A percentile compares a stretch with the other conserved stretches of the same genome.
Evolutionary conservation across 1,140 invertebrate genomes (phyloP).

Genomic region (Lutraria rhynchaena): DNA sequence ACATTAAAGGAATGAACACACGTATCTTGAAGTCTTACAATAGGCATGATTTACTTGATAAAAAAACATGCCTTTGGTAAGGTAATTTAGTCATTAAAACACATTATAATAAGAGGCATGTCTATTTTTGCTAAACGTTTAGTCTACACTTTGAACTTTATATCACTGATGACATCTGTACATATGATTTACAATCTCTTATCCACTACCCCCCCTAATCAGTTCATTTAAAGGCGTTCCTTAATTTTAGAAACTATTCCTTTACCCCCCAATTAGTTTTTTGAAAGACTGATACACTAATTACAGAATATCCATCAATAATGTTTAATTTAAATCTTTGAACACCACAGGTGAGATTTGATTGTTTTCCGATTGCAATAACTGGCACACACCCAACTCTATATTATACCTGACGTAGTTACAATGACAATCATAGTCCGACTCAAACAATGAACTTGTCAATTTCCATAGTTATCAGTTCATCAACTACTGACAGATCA

Average conservation of each 20-base stretch:
- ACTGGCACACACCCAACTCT: constrained; percentile 4
- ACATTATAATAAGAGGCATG: no score
- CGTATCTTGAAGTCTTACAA: no score
- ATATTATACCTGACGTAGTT: background rate
- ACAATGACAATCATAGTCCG: constrained; percentile 11
- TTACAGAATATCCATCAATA: constrained; percentile 21
- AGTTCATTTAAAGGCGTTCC: no score
- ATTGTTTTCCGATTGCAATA: constrained; percentile 26
- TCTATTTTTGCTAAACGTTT: no score
- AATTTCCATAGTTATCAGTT: constrained; percentile 4
- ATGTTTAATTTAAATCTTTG: constrained; percentile 9
- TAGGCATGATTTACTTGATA: no score
- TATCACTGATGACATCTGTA: constrained; percentile 2
- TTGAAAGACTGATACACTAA: constrained; percentile 18
- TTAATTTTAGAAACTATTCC: constrained; percentile 2
- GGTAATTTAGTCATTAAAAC: no score
- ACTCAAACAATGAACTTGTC: constrained; percentile 35
- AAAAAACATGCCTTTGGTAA: no score
- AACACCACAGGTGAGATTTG: constrained; percentile 15
- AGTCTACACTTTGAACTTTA: no score
- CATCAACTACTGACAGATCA: constrained; percentile 37
- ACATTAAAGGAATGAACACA: no score
- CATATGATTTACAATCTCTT: constrained; percentile 13
- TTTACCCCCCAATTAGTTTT: constrained; percentile 33
- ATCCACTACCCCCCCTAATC: constrained; percentile 22